Evolutionary conservation across 2,888 invertebrate genomes (phyloP).

Genomic region (Eutolmus rufibarbis): DNA sequence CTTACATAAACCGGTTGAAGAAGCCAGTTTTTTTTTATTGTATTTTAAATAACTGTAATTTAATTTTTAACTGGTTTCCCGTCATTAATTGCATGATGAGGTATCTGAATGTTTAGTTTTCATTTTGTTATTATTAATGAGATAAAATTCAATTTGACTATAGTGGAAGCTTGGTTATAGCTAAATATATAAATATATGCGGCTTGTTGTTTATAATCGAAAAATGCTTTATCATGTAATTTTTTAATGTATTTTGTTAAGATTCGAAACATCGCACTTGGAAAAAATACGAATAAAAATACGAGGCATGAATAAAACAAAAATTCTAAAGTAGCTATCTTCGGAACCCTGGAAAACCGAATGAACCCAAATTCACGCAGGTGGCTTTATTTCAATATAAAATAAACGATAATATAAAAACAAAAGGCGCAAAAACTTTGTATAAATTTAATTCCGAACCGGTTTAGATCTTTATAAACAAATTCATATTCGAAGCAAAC

Average conservation of each 20-base stretch:
- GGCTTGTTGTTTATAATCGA: not conserved
- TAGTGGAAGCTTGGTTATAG: not conserved
- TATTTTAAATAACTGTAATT: not conserved
- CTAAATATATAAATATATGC: not conserved
- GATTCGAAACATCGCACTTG: no score
- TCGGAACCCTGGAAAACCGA: not conserved
- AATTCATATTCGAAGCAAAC: not conserved
- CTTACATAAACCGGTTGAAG: not conserved
- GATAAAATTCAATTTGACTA: not conserved
- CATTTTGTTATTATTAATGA: not conserved
- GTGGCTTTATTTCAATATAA: not conserved
- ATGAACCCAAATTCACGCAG: not conserved
- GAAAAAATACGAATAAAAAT: no score
- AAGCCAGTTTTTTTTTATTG: not conserved
- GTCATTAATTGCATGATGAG: not conserved
- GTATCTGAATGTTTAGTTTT: not conserved
- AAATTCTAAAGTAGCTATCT: no score
- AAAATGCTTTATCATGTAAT: not conserved
- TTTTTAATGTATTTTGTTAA: not conserved
- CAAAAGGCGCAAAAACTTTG: not conserved
- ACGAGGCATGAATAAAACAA: no score
- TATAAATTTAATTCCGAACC: not conserved
- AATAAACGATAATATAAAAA: not conserved
- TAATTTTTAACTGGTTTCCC: not conserved
- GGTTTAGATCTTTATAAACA: not conserved